Conservation (phyloP, 2,113 vertebrate genomes). For the Paradisaea rubra region DNA sequence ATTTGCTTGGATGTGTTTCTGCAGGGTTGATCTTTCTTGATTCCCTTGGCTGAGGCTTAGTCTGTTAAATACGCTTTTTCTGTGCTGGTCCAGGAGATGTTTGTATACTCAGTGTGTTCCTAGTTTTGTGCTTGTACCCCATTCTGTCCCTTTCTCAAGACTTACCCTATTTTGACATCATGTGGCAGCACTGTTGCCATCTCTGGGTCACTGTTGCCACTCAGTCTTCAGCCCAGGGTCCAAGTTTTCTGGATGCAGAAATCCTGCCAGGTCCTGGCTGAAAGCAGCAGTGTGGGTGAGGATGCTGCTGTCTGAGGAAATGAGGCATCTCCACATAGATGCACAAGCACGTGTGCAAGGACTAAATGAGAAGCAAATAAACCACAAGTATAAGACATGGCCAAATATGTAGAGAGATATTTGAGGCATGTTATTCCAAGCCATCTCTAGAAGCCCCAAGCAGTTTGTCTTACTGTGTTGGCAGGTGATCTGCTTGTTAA, state of each 20-base stretch:
- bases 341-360: background rate
- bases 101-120: background rate
- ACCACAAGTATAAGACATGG: background rate
- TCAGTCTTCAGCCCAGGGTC: background rate
- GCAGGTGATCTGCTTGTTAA: background rate
- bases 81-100: accelerated
- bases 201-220: background rate
- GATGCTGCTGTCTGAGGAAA: background rate
- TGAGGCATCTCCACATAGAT: background rate
- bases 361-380: background rate
- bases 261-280: background rate
- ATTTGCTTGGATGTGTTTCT: background rate
- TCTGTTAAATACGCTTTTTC: background rate
- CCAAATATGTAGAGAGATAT: background rate
- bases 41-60: background rate
- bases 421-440: background rate
- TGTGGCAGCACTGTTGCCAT: background rate
- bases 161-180: background rate
- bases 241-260: background rate
- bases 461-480: background rate
- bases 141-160: background rate
- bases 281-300: background rate
- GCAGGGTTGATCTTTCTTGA: background rate
- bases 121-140: background rate
- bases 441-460: background rate